Conservation (phyloP, 2,888 invertebrate genomes). For the Homarus gammarus region DNA sequence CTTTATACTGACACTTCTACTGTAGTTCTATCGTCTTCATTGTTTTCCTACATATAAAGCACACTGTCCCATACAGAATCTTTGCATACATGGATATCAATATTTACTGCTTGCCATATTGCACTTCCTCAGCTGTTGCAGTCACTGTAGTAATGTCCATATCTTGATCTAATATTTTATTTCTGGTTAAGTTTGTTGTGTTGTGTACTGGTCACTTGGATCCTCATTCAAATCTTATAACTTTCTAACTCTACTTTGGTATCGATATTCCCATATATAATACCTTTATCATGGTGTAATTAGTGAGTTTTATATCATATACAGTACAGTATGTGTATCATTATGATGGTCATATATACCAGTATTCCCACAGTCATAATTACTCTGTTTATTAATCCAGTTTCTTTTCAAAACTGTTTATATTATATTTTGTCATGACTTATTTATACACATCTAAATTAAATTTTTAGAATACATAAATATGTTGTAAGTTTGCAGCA, state of each 20-base stretch:
- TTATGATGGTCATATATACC: too few species aligned
- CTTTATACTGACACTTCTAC: not conserved
- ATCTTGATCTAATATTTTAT: constrained; percentile 12
- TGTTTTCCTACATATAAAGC: not conserved
- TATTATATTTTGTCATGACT: not conserved
- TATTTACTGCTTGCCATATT: constrained; percentile 20
- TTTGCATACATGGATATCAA: constrained; percentile 14
- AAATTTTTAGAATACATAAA: too few species aligned
- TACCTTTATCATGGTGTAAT: too few species aligned
- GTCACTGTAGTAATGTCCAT: constrained; percentile 14
- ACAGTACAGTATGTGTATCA: too few species aligned
- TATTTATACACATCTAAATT: constrained; percentile 1
- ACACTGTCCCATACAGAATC: not conserved
- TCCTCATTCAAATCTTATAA: not conserved
- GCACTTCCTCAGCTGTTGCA: constrained; percentile 10
- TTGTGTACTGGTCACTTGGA: constrained; percentile 42
- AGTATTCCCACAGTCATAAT: too few species aligned
- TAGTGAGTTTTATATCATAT: too few species aligned
- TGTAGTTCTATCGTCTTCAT: not conserved
- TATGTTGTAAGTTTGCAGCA: not conserved
- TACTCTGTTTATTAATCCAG: too few species aligned
- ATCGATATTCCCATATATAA: too few species aligned
- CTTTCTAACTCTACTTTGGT: too few species aligned
- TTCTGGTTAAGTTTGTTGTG: constrained; percentile 1
- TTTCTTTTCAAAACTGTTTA: not conserved